Percentiles rank a stretch among this genome's conserved stretches.
phyloP scores from a whole-genome alignment of 2,888 invertebrate species.

The Dysmachus trigonus region DNA sequence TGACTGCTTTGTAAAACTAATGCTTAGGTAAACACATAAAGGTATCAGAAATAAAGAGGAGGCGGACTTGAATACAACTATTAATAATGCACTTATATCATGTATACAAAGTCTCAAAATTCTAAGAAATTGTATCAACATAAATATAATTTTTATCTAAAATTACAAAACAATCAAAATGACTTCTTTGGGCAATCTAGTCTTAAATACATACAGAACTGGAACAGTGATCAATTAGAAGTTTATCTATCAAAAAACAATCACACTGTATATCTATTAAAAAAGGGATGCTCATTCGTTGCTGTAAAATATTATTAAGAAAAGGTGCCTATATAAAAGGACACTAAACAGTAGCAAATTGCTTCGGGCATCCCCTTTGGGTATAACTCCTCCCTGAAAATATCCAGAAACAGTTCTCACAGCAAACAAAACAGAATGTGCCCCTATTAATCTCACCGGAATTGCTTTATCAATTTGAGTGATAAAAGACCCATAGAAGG shows the following conservation, averaged over 20 bases:
- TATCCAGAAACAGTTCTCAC: not conserved
- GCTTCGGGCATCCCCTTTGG: not conserved
- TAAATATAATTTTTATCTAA: no score
- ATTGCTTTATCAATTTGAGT: slow-evolving; percentile 24
- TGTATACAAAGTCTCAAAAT: no score
- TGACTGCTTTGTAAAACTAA: no score
- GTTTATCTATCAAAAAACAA: not conserved
- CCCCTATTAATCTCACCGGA: not conserved
- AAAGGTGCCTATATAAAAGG: not conserved
- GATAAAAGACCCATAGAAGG: slow-evolving; percentile 9
- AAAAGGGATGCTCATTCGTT: not conserved
- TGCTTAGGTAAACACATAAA: no score
- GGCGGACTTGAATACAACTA: no score
- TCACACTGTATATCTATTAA: not conserved
- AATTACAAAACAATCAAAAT: no score
- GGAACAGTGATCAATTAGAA: no score
- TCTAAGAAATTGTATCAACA: no score
- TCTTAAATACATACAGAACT: no score
- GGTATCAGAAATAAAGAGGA: no score
- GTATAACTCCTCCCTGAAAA: not conserved
- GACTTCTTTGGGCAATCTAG: no score
- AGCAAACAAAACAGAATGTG: not conserved
- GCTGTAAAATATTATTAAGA: not conserved
- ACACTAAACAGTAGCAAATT: not conserved
- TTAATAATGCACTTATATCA: no score